phyloP scores from a whole-genome alignment of 2,888 invertebrate genomes.

The Tinea trinotella region DNA sequence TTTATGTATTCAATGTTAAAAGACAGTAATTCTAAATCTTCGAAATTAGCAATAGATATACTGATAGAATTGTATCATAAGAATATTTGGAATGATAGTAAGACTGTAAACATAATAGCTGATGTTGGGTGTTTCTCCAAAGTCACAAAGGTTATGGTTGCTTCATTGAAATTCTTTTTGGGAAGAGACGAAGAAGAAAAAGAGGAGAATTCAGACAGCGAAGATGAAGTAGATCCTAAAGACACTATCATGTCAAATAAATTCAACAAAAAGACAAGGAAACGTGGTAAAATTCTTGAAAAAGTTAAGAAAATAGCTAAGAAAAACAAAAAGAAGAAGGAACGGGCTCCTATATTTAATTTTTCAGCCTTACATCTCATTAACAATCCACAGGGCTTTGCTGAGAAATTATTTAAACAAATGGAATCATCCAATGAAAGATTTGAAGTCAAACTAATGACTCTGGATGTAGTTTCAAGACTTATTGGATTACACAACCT shows the following conservation, averaged over 20 bases:
- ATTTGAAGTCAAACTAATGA: conserved; percentile 96
- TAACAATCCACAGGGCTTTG: conserved; percentile 96
- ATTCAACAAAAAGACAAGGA: conserved; percentile 95
- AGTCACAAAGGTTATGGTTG: conserved; percentile 94
- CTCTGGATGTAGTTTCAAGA: conserved; percentile 94
- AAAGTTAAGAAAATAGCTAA: conserved; percentile 88
- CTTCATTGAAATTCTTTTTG: conserved; percentile 95
- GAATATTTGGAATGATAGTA: conserved; percentile 97
- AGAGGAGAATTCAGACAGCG: conserved; percentile 80
- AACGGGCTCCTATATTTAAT: conserved; percentile 85
- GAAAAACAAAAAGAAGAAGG: conserved; percentile 88
- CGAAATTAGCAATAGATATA: conserved; percentile 94
- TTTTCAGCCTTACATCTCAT: conserved; percentile 96
- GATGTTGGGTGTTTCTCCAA: conserved; percentile 94
- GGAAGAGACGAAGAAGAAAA: conserved; percentile 85
- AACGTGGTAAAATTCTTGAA: conserved; percentile 91
- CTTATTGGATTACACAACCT: conserved; percentile 96
- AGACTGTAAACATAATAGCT: conserved; percentile 97
- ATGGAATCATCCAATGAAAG: conserved; percentile 89
- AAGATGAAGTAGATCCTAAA: conserved; percentile 79
- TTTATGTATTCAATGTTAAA: conserved; percentile 96
- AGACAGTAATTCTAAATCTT: conserved; percentile 89
- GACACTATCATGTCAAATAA: conserved; percentile 93
- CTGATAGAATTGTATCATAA: conserved; percentile 96
- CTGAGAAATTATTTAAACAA: conserved; percentile 91